phyloP scores from a whole-genome alignment of 2,888 invertebrate species.

The Thera britannica region DNA sequence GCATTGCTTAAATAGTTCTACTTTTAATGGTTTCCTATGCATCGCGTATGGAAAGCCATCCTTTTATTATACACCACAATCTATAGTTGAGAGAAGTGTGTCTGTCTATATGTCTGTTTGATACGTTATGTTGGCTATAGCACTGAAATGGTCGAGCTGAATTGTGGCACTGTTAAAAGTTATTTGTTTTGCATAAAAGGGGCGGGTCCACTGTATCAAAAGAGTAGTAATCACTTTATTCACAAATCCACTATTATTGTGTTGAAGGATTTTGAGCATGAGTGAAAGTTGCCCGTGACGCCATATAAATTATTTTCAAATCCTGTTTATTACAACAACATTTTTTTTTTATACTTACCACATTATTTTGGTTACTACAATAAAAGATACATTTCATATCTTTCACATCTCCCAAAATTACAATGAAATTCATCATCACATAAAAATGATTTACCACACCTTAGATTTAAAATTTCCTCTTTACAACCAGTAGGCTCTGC shows the following conservation, averaged over 20 bases:
- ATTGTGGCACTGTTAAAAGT: too few species aligned
- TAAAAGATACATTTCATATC: background rate
- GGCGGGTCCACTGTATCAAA: too few species aligned
- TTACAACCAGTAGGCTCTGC: slow-evolving; percentile 42
- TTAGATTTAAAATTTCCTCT: slow-evolving; percentile 27
- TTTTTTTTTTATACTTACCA: too few species aligned
- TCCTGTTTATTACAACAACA: too few species aligned
- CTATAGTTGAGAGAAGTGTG: background rate
- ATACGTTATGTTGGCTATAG: background rate
- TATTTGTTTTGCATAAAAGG: too few species aligned
- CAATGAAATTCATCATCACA: slow-evolving; percentile 36
- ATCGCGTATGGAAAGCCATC: slow-evolving; percentile 12
- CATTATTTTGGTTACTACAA: too few species aligned
- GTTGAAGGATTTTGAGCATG: too few species aligned
- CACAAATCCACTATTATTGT: too few species aligned
- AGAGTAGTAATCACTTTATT: too few species aligned
- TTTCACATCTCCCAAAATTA: slow-evolving; percentile 14
- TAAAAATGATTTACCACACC: slow-evolving; percentile 29
- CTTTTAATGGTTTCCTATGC: slow-evolving; percentile 25
- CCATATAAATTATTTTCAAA: too few species aligned
- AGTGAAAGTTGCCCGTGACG: too few species aligned
- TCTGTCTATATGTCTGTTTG: background rate
- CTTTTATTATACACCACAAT: background rate
- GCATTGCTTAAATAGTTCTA: slow-evolving; percentile 21
- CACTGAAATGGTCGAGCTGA: too few species aligned